phyloP scores from a whole-genome alignment of 1,140 invertebrate genomes.

The Nymphalis io region DNA sequence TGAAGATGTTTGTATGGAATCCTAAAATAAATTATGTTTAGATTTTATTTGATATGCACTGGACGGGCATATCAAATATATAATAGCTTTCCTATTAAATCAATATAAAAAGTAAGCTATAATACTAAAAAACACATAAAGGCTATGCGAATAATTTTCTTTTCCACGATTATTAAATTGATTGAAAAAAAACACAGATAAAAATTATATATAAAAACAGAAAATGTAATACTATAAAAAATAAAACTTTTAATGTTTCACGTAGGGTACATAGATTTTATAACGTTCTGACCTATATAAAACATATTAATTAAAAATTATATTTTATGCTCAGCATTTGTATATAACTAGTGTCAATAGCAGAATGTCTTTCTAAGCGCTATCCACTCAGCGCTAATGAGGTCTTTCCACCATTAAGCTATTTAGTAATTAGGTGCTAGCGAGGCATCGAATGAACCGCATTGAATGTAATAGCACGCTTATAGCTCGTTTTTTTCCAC shows the following conservation, averaged over 20 bases:
- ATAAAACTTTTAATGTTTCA: not conserved
- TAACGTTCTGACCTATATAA: not conserved
- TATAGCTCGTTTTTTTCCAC: constrained; percentile 21
- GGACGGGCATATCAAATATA: too few species aligned
- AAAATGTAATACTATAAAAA: not conserved
- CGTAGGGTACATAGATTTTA: not conserved
- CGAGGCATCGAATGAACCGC: constrained; percentile 48
- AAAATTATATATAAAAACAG: not conserved
- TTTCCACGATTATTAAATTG: too few species aligned
- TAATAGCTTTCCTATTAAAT: too few species aligned
- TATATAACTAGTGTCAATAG: constrained; percentile 32
- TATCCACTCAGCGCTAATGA: constrained; percentile 55
- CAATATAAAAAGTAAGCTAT: too few species aligned
- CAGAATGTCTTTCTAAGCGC: constrained; percentile 51
- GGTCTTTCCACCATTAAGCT: constrained; percentile 60
- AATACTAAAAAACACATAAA: too few species aligned
- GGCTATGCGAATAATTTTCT: too few species aligned
- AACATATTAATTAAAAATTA: constrained; percentile 9
- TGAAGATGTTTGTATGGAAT: too few species aligned
- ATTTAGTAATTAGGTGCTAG: constrained; percentile 65
- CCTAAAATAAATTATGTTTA: too few species aligned
- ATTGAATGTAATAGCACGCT: constrained; percentile 40
- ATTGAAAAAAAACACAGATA: too few species aligned
- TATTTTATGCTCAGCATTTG: constrained; percentile 8
- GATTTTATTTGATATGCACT: too few species aligned